Conservation (phyloP, 2,888 invertebrate genomes). For the Amiota minor region DNA sequence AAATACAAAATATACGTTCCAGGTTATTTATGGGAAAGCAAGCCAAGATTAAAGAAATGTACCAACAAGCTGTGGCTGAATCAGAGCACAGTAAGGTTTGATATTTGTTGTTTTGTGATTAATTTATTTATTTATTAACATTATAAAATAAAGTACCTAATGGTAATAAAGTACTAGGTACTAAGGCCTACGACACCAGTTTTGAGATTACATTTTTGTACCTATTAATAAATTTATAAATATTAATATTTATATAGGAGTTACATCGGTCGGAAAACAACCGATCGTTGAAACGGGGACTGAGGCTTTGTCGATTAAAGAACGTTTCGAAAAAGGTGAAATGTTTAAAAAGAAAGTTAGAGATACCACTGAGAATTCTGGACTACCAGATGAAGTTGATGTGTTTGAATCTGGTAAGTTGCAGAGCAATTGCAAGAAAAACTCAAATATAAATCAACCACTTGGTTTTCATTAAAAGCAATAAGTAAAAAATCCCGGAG, state of each 20-base stretch:
- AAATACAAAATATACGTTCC: constrained; percentile 89
- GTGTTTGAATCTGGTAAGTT: constrained; percentile 65
- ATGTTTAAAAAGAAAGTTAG: constrained; percentile 79
- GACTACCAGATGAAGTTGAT: constrained; percentile 83
- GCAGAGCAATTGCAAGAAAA: background rate
- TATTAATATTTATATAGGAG: constrained; percentile 66
- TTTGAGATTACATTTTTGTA: too few species aligned
- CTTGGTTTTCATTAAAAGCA: constrained; percentile 74
- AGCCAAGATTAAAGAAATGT: constrained; percentile 92
- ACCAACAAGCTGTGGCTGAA: constrained; percentile 90
- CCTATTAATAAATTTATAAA: background rate
- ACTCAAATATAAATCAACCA: background rate
- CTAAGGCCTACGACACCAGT: too few species aligned
- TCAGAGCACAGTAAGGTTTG: constrained; percentile 78
- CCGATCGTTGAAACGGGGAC: constrained; percentile 75
- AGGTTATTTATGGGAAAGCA: constrained; percentile 91
- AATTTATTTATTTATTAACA: too few species aligned
- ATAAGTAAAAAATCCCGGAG: constrained; percentile 91
- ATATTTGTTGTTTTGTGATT: too few species aligned
- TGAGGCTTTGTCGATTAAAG: constrained; percentile 80
- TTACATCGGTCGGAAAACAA: constrained; percentile 76
- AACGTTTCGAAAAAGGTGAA: constrained; percentile 88
- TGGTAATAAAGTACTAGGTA: too few species aligned
- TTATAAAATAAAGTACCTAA: too few species aligned
- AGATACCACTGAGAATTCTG: constrained; percentile 78